Evolutionary conservation across 2,797 vertebrate genomes (phyloP).

Genomic region (Fringilla coelebs): DNA sequence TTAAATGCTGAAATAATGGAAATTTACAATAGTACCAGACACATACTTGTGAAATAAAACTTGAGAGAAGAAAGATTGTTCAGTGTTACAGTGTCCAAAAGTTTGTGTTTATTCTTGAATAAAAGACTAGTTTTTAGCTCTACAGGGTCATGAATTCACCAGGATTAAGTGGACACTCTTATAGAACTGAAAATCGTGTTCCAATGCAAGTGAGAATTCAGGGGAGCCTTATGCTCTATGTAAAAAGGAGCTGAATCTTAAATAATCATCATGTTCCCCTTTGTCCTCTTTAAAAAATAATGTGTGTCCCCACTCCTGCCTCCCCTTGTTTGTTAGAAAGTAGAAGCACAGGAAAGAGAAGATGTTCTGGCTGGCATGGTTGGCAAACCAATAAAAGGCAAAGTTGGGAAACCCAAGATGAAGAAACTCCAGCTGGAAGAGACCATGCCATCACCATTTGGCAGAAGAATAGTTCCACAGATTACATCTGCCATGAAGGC

Average conservation of each 20-base stretch:
- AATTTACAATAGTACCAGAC: neutral
- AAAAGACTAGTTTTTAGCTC: neutral
- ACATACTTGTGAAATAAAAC: neutral
- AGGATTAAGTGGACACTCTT: neutral
- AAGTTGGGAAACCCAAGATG: conserved; percentile 94
- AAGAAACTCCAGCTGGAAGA: conserved; percentile 95
- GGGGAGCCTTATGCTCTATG: neutral
- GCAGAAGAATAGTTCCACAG: conserved; percentile 90
- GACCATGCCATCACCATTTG: conserved; percentile 91
- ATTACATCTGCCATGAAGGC: conserved; percentile 88
- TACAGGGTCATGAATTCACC: neutral
- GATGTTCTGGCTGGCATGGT: conserved; percentile 81
- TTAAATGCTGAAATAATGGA: neutral
- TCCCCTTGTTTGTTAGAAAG: conserved; percentile 75
- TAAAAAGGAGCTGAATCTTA: neutral
- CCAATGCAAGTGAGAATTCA: neutral
- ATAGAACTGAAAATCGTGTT: neutral
- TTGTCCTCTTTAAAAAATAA: neutral
- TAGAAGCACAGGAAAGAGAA: conserved; percentile 90
- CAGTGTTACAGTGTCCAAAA: neutral
- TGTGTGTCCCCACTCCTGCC: neutral
- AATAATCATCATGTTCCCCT: neutral
- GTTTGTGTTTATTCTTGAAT: neutral
- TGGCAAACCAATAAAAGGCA: conserved; percentile 92
- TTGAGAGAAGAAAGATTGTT: neutral